A percentile compares a stretch with the other conserved stretches of the same genome.
phyloP scores from a whole-genome alignment of 2,113 vertebrate genomes.

The Plecturocebus donacophilus region DNA sequence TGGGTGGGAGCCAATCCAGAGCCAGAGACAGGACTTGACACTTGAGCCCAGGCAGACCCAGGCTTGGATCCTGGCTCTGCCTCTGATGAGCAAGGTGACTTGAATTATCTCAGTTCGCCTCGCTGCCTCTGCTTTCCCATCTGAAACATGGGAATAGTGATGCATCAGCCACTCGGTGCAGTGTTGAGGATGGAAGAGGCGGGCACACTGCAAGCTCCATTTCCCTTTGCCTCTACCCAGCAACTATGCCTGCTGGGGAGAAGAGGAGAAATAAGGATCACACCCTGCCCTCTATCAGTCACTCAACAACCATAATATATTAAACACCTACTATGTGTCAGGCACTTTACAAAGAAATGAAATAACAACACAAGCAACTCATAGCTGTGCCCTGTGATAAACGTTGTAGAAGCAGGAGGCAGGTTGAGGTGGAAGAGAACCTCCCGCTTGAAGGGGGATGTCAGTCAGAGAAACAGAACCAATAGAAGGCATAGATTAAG shows the following conservation, averaged over 20 bases:
- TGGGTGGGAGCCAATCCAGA: not conserved
- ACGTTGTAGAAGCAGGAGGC: fast-evolving
- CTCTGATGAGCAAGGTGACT: not conserved
- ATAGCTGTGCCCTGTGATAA: fast-evolving
- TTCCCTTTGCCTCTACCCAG: not conserved
- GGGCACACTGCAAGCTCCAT: not conserved
- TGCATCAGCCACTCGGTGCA: not conserved
- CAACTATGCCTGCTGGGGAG: not conserved
- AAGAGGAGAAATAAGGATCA: not conserved
- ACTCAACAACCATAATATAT: not conserved
- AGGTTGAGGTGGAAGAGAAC: not conserved
- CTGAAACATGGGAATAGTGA: too few species aligned
- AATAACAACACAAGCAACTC: not conserved
- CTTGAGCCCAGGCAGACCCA: not conserved
- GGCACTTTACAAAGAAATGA: not conserved
- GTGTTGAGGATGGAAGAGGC: not conserved
- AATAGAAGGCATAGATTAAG: fast-evolving
- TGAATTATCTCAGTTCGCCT: fast-evolving
- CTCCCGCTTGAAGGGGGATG: fast-evolving
- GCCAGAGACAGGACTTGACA: not conserved
- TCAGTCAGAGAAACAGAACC: not conserved
- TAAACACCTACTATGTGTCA: not conserved
- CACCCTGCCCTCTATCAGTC: not conserved
- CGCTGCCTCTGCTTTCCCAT: not conserved
- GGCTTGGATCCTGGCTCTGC: not conserved